Evolutionary conservation across 1,140 invertebrate genomes (phyloP), one percentile per base, ranked within the genome.

Genomic region (roundworm (Caenorhabditis elegans)): DNA sequence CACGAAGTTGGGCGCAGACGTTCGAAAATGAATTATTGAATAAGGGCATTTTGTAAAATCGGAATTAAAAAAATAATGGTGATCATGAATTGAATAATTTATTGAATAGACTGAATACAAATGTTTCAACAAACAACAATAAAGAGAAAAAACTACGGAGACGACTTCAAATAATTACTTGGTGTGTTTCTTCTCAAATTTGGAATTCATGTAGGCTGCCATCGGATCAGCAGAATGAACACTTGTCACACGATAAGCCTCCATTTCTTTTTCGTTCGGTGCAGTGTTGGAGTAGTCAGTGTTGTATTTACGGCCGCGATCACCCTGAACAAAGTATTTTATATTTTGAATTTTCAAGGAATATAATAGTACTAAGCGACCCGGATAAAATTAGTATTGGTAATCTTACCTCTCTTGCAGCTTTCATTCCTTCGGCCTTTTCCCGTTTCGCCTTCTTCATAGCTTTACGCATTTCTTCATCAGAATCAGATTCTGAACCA

Each of bases 211-310:
- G 46, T 79, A 77, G 3, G 76, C 26, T 6, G 85, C 85, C 85
- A 85, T 85, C 0, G 85, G 85, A 80, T 85, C 85, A 4, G 83
- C 48, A 10, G 85, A 82, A 43, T 85, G 83, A 26, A 85, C 79
- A 28, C 70, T 76, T 5, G 76, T 85, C 36, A 84, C 15, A 15
- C 78, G 60, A n/a, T 85, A 85, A 1, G 84, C 83, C 51, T 85
- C 83, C 28, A 78, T 60, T 55, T 79, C 48, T 19, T 46, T 43
- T 28, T 24, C 39, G 15, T 34, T 34, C 11, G 77, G 77, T 6
- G 24, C 77, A 36, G 28, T 43, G 31, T 39, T 46, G 3, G 48
- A 79, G 17, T 85, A 81, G 24, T 78, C 76, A 2, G 76, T 48
- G 48, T 85, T 76, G 36, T 85, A 85, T 15, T 78, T 76, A 5